Evolutionary conservation across 1,140 invertebrate species (phyloP), one percentile per base, ranked within the genome.

Genomic region (Hypothenemus hampei): DNA sequence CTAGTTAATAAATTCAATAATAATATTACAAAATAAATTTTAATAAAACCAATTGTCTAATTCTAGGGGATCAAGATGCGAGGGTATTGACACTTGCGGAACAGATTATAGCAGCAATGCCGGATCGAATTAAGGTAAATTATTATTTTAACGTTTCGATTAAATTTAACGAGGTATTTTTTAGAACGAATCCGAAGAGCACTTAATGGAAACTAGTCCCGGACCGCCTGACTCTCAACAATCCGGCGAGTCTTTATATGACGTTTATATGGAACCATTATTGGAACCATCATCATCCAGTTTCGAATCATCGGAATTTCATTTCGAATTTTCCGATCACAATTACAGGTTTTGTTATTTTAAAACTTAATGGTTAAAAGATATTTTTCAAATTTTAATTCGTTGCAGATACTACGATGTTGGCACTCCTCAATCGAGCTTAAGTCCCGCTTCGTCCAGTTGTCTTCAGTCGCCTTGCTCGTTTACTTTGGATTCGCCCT

Each of bases 41-140:
- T 31, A 31, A 11, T 31, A 31, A 37, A 20, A 6, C n/a, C 23
- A 23, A 23, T 23, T 43, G 13, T 46, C 13, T 11, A 11, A 49
- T 64, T 85, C 66, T 78, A 90, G 87, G 87, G 86, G 91, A 93
- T 68, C 90, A 93, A 78, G 88, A 93, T 77, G 86, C 84, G 68
- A 83, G 86, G 68, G 93, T 98, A 63, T 80, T 96, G 60, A 95
- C 91, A 46, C 77, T 98, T 66, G 95, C 95, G 40, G 93, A 97
- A 71, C 92, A 97, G 77, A 97, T 98, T 64, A 97, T 98, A 67
- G 94, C 93, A 26, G 94, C 94, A 6, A 92, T 97, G 79, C 94
- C 95, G 47, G 93, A 97, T 61, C 80, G 93, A 65, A 97, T 97
- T 68, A 98, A 97, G 82, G 87, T 88, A 69, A 3, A n/a, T n/a